Conservation (phyloP, 1,140 invertebrate species). For the Odontomachus brunneus region DNA sequence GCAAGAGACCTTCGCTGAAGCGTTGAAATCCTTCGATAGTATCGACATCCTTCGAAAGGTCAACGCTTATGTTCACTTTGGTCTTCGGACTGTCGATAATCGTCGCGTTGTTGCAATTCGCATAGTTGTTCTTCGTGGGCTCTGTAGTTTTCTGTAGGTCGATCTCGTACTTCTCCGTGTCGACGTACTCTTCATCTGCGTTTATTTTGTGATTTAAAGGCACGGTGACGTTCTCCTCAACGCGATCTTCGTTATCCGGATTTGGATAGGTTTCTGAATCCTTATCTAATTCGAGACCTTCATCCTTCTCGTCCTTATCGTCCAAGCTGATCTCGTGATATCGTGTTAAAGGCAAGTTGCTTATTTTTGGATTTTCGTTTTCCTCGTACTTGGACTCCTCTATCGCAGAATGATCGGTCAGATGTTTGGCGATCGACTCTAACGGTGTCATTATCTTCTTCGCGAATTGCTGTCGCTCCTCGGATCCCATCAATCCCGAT, state of each 20-base stretch:
- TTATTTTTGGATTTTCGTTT: conserved; percentile 20
- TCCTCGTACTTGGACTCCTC: conserved; percentile 72
- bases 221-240: conserved; percentile 7
- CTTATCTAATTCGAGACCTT: conserved; percentile 28
- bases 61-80: not conserved
- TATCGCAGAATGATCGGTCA: conserved; percentile 75
- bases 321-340: conserved; percentile 71
- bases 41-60: conserved; percentile 64
- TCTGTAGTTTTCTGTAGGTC: conserved; percentile 63
- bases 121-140: conserved; percentile 26
- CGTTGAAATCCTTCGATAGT: conserved; percentile 73
- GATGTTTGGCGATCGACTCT: conserved; percentile 78
- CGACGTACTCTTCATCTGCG: conserved; percentile 63
- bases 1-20: conserved; percentile 73
- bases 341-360: conserved; percentile 29
- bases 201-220: conserved; percentile 58
- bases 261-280: not conserved
- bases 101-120: conserved; percentile 21
- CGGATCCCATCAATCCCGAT: conserved; percentile 69
- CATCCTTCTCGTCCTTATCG: conserved; percentile 11
- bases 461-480: conserved; percentile 72
- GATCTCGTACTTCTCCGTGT: conserved; percentile 58
- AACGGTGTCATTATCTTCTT: conserved; percentile 77
- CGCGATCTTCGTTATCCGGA: conserved; percentile 7
- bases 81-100: not conserved